phyloP scores from a whole-genome alignment of 35 echinoderm and acorn worm genomes.

The Chiridota heheva region DNA sequence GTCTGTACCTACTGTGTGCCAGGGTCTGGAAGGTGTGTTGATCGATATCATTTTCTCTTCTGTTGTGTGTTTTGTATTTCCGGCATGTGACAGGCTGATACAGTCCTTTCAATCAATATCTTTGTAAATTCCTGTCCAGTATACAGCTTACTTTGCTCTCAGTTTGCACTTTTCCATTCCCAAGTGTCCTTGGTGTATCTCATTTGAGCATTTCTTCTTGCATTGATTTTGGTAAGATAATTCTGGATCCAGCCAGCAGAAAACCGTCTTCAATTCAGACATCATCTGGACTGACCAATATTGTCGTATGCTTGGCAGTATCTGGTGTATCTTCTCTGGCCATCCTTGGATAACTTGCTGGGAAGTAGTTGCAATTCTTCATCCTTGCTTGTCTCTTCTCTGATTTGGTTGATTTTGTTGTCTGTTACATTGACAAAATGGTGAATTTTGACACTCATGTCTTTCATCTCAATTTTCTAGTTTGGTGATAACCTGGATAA shows the following conservation, averaged over 20 bases:
- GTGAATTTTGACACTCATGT: constrained; percentile 12
- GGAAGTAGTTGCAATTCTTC: not conserved
- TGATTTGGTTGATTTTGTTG: not conserved
- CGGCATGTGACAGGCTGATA: constrained; percentile 44
- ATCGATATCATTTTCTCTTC: not conserved
- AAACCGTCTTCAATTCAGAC: not conserved
- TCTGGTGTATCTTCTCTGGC: not conserved
- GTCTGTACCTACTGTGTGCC: constrained; percentile 54
- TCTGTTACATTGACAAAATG: constrained; percentile 3
- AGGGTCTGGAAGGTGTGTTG: constrained; percentile 50
- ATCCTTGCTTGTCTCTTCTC: not conserved
- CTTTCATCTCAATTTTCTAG: not conserved
- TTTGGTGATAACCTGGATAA: constrained; percentile 22
- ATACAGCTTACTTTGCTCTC: constrained; percentile 41
- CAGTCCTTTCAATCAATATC: constrained; percentile 47
- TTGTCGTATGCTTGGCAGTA: too few species aligned
- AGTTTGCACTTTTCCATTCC: constrained; percentile 43
- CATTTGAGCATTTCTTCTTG: too few species aligned
- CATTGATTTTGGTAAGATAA: not conserved
- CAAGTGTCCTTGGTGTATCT: constrained; percentile 38
- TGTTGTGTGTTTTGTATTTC: constrained; percentile 3
- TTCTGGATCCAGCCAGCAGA: not conserved
- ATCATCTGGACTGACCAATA: constrained; percentile 2
- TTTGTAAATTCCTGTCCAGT: constrained; percentile 34
- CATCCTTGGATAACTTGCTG: not conserved